A percentile compares a stretch with the other conserved stretches of the same genome.
These are phyloP conservation scores for Pentamera pediparva DNA, from an alignment of 53 echinoderm and acorn worm species.

Conservation along the genomic window DNA sequence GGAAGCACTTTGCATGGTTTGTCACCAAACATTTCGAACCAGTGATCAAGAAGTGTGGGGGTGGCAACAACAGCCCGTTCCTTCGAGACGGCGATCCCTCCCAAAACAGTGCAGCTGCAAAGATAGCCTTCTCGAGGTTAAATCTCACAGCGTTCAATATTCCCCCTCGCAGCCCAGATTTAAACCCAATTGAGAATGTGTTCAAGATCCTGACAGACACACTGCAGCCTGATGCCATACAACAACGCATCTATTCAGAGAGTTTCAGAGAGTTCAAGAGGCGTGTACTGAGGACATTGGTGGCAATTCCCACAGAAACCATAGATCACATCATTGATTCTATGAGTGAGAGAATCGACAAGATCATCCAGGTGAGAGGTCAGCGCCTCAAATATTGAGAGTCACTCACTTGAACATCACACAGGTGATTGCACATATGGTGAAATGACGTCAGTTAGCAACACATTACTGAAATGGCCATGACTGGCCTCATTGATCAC, in stretches of 20 bases:
- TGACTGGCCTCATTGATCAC: too few species aligned
- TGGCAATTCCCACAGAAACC: too few species aligned
- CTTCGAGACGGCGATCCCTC: neutral
- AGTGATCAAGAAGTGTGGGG: neutral
- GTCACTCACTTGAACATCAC: too few species aligned
- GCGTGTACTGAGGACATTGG: too few species aligned
- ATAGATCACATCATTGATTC: neutral
- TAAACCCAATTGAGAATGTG: too few species aligned
- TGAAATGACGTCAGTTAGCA: too few species aligned
- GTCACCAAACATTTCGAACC: neutral
- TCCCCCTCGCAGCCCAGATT: too few species aligned
- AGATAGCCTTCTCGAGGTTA: neutral
- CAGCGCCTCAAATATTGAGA: neutral
- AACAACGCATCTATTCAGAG: neutral
- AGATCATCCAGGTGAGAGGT: neutral
- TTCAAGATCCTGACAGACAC: neutral
- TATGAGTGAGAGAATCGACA: neutral
- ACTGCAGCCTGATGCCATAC: neutral
- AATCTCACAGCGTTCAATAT: neutral
- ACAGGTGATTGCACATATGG: too few species aligned
- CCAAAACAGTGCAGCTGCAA: too few species aligned
- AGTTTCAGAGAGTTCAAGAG: too few species aligned
- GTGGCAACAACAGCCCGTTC: neutral
- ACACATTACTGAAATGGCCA: too few species aligned
- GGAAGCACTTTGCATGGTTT: neutral